Evolutionary conservation across 1,140 invertebrate species (phyloP).

Genomic region (Brachionus calyciflorus): DNA sequence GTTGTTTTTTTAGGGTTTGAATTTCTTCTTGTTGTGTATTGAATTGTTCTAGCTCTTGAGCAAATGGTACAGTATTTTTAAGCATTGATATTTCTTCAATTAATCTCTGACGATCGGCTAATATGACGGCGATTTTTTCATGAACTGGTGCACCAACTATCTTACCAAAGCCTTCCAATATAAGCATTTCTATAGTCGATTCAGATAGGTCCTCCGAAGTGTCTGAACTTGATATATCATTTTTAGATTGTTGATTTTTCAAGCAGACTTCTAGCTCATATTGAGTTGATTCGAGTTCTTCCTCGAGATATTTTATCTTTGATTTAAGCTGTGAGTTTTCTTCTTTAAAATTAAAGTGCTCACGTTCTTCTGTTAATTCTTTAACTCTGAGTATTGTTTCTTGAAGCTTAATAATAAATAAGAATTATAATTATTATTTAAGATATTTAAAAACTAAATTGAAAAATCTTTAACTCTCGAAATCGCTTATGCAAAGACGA

Average conservation of each 20-base stretch:
- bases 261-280: constrained; percentile 17
- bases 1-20: constrained; percentile 1
- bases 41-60: constrained; percentile 16
- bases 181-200: constrained; percentile 41
- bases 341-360: neutral
- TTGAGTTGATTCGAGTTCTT: neutral
- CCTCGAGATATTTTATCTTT: constrained; percentile 16
- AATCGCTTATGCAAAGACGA: too few relatives aligned
- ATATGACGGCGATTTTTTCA: constrained; percentile 41
- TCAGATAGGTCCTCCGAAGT: constrained; percentile 32
- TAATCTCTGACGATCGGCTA: constrained; percentile 5
- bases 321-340: constrained; percentile 20
- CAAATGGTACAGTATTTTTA: neutral
- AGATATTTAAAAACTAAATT: neutral
- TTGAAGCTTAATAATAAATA: neutral
- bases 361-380: constrained; percentile 33
- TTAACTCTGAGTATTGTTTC: constrained; percentile 5
- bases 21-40: constrained; percentile 1
- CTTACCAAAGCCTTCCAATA: constrained; percentile 43
- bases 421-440: neutral
- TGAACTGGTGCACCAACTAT: constrained; percentile 33
- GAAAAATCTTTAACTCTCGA: too few relatives aligned
- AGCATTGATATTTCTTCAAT: neutral
- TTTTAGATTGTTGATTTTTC: neutral
- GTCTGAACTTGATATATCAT: constrained; percentile 17